These are phyloP conservation scores for Ormyrus rosae DNA, from an alignment of 2,888 invertebrate genomes.

Conservation along the genomic window DNA sequence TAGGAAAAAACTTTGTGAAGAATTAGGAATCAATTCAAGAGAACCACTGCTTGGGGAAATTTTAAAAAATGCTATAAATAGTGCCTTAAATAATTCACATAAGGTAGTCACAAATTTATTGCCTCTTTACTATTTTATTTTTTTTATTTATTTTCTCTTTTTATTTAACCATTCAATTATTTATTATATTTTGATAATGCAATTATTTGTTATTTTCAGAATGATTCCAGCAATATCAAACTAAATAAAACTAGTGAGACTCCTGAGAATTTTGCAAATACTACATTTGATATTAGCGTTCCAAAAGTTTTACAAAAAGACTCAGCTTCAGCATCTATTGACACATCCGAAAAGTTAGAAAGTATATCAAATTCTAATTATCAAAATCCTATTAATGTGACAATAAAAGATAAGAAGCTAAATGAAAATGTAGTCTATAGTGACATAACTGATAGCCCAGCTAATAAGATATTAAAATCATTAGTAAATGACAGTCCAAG, in stretches of 20 bases:
- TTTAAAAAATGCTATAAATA: conserved; percentile 70
- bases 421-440: conserved; percentile 54
- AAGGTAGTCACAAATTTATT: conserved; percentile 63
- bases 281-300: conserved; percentile 71
- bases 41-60: conserved; percentile 73
- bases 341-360: conserved; percentile 67
- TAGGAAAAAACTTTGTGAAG: conserved; percentile 75
- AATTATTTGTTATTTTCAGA: conserved; percentile 61
- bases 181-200: conserved; percentile 14
- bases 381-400: conserved; percentile 71
- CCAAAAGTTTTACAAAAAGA: conserved; percentile 69
- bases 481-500: conserved; percentile 3
- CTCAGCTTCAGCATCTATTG: conserved; percentile 62
- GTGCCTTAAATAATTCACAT: conserved; percentile 69
- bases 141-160: no score
- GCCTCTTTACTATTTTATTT: conserved; percentile 15
- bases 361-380: conserved; percentile 65
- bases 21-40: conserved; percentile 71
- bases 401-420: conserved; percentile 71
- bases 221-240: conserved; percentile 65
- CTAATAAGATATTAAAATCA: conserved; percentile 39
- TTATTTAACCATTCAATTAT: not conserved
- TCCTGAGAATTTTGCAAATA: conserved; percentile 66
- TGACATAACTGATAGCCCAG: conserved; percentile 55
- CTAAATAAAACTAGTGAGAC: conserved; percentile 65